These are phyloP conservation scores for Uloborus plumipes DNA, from an alignment of 2,888 invertebrate species.

Conservation along the genomic window DNA sequence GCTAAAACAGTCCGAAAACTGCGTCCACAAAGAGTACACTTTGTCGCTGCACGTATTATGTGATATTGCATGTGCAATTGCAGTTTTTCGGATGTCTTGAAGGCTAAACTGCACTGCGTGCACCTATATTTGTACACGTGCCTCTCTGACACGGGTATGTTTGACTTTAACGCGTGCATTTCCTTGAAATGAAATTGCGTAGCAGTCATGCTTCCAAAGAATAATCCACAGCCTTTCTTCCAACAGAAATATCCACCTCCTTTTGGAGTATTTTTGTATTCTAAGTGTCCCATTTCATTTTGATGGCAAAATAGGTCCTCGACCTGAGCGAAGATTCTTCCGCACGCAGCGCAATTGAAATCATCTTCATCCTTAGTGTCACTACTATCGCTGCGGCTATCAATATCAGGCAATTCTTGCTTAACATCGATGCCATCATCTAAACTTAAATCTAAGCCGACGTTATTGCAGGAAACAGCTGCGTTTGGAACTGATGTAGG, in stretches of 20 bases:
- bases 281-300: slow-evolving; percentile 84
- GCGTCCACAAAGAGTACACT: slow-evolving; percentile 91
- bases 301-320: slow-evolving; percentile 89
- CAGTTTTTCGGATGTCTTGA: slow-evolving; percentile 94
- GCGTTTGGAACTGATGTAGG: neutral
- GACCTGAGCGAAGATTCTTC: slow-evolving; percentile 82
- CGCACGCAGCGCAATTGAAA: slow-evolving; percentile 82
- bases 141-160: slow-evolving; percentile 86
- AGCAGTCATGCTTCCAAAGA: slow-evolving; percentile 84
- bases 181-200: slow-evolving; percentile 87
- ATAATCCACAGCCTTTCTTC: slow-evolving; percentile 90
- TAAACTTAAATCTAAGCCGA: neutral
- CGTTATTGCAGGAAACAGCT: neutral
- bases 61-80: slow-evolving; percentile 96
- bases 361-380: slow-evolving; percentile 65
- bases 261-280: slow-evolving; percentile 75
- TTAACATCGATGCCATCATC: slow-evolving; percentile 48
- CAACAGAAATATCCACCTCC: slow-evolving; percentile 82
- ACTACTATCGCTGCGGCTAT: slow-evolving; percentile 29
- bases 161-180: slow-evolving; percentile 69
- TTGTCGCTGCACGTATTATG: slow-evolving; percentile 93
- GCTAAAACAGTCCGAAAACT: slow-evolving; percentile 91
- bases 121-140: slow-evolving; percentile 96
- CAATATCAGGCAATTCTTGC: slow-evolving; percentile 43
- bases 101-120: slow-evolving; percentile 95